Conservation (phyloP, 2,888 invertebrate species). For the Spilarctia lutea region DNA sequence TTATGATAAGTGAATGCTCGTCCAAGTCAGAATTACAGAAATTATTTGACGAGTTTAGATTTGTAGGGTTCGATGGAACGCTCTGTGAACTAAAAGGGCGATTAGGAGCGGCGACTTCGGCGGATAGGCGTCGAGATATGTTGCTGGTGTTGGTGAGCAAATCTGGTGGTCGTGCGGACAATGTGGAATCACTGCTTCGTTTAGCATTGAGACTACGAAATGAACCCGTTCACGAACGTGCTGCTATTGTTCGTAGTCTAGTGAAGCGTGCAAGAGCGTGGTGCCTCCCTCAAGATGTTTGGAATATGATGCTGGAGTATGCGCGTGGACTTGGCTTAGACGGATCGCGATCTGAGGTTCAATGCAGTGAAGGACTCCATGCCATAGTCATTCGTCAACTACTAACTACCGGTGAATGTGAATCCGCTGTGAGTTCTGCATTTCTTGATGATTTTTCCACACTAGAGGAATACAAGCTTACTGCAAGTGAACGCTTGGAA, state of each 20-base stretch:
- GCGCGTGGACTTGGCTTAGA: constrained; percentile 68
- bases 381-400: constrained; percentile 66
- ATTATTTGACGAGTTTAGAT: constrained; percentile 69
- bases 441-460: constrained; percentile 62
- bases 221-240: constrained; percentile 68
- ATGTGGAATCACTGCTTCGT: constrained; percentile 59
- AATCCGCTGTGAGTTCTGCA: constrained; percentile 47
- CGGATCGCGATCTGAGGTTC: constrained; percentile 57
- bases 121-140: constrained; percentile 68
- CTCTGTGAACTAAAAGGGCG: constrained; percentile 38
- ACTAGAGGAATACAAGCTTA: constrained; percentile 62
- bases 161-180: constrained; percentile 62
- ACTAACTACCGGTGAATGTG: constrained; percentile 45
- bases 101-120: constrained; percentile 57
- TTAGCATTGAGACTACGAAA: constrained; percentile 65
- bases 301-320: constrained; percentile 65
- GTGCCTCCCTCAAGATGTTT: constrained; percentile 63
- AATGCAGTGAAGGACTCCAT: constrained; percentile 71
- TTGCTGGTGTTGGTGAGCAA: constrained; percentile 75
- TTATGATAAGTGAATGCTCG: neutral
- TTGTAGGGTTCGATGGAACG: constrained; percentile 58
- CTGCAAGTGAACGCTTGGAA: constrained; percentile 50
- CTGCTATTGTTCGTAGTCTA: constrained; percentile 72
- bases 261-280: constrained; percentile 69
- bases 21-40: constrained; percentile 56